Base-by-base conservation (phyloP, 2,888 invertebrate species). In the Volucella inanis region DNA sequence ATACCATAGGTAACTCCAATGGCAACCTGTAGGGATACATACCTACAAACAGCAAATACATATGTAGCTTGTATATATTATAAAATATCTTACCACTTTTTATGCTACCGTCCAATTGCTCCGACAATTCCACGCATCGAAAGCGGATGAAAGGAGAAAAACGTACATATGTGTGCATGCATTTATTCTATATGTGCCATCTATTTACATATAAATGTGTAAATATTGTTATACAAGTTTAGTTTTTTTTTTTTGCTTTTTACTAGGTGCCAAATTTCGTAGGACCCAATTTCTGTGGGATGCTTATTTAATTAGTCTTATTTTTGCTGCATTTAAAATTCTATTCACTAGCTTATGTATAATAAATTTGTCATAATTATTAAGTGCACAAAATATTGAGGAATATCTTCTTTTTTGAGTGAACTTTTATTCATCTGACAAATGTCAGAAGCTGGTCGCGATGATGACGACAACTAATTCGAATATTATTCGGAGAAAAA, bases 11-110 rank as follows among this genome's bases (percentile, higher is more conserved):
- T 39, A 45, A 45, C 55, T 15, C 39, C 54, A 55, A 38, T 50
- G 11, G 10, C 39, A 59, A 71, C 64, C 52, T 47, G 62, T 79
- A 50, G 57, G 41, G 49, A 52, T 70, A 64, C 15, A 14, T 45
- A 59, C 38, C 41, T 14, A 47, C 41, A 14, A 22, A 39, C 55
- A 12, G 57, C 6, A 67, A 6, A n/a, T 14, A 41, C 18, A 22
- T 22, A 22, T 31, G 6, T 31, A 31, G 6, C 6, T 31, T 31
- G 31, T 31, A 31, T 31, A 31, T 6, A 31, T 31, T 31, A 31
- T 31, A 54, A 65, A 79, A 45, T 72, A 72, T 67, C 72, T 62
- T 80, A 80, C 79, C 79, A 74, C 67, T 74, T 79, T 74, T 80
- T 61, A 8, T 47, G 62, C 11, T 45, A 31, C 43, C 41, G 3